These are phyloP conservation scores for Crenichthys baileyi DNA, from an alignment of 2,797 vertebrate genomes.

Conservation along the genomic window DNA sequence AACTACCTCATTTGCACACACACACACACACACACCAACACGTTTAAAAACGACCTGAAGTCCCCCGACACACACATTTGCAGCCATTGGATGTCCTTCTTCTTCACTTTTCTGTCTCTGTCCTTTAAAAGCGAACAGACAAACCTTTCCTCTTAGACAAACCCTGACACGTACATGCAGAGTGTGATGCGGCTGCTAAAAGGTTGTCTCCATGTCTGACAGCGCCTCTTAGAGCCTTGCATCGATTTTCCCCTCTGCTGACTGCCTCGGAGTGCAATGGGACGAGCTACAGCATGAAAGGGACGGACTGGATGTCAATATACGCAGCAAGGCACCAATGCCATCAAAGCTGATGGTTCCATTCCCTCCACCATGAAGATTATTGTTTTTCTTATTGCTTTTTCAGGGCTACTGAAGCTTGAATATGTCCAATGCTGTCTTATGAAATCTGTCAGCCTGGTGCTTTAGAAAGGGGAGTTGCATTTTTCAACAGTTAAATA, in stretches of 20 bases:
- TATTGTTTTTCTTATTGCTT: neutral
- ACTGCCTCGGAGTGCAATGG: conserved; percentile 25
- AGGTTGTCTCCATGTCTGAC: conserved; percentile 70
- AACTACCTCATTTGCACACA: conserved; percentile 61
- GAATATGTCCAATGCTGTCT: neutral
- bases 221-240: conserved; percentile 62
- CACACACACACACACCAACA: conserved; percentile 25
- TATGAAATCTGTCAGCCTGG: neutral
- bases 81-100: conserved; percentile 9
- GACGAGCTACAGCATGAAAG: neutral
- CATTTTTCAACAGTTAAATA: no score
- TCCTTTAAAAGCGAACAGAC: neutral
- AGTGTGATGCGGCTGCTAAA: conserved; percentile 61
- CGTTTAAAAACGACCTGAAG: conserved; percentile 23
- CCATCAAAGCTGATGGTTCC: conserved; percentile 26
- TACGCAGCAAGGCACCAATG: conserved; percentile 38
- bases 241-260: conserved; percentile 58
- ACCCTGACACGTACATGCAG: conserved; percentile 44
- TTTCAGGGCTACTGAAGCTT: neutral
- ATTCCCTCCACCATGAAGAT: neutral
- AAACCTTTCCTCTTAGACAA: conserved; percentile 8
- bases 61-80: conserved; percentile 19
- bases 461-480: neutral
- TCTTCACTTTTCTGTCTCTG: conserved; percentile 1
- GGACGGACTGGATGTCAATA: conserved; percentile 12